Percentiles rank a stretch among this genome's conserved stretches.
These are phyloP conservation scores for Troides helena DNA, from an alignment of 2,888 invertebrate species.

Conservation along the genomic window DNA sequence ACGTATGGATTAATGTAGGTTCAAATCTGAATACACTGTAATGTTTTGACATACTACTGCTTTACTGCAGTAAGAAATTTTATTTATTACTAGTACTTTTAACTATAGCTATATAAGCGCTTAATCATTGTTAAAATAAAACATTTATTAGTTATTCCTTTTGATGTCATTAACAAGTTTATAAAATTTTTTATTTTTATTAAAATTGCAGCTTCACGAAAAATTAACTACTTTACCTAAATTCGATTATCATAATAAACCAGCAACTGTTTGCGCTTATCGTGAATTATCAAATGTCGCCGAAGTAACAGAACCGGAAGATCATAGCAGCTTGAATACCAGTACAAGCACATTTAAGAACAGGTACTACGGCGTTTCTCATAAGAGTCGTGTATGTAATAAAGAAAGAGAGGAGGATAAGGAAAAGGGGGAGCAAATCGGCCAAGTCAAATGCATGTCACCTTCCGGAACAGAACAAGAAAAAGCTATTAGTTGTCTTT, in stretches of 20 bases:
- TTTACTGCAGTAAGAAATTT: too few relatives aligned
- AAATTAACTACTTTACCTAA: conserved; percentile 53
- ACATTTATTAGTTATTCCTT: not conserved
- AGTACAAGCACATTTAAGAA: conserved; percentile 39
- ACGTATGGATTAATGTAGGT: too few relatives aligned
- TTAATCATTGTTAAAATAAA: too few relatives aligned
- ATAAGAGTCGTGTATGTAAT: conserved; percentile 30
- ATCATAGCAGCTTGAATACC: conserved; percentile 37
- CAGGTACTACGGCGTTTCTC: conserved; percentile 42
- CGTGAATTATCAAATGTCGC: conserved; percentile 57
- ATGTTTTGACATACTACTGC: too few relatives aligned
- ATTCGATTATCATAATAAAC: conserved; percentile 48
- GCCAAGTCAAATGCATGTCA: conserved; percentile 33
- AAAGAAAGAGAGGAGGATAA: not conserved
- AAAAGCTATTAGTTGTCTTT: conserved; percentile 45
- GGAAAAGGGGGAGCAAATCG: not conserved
- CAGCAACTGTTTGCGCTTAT: conserved; percentile 44
- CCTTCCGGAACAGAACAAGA: conserved; percentile 44
- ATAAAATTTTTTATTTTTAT: not conserved
- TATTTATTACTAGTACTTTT: too few relatives aligned
- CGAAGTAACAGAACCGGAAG: conserved; percentile 55
- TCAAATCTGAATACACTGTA: too few relatives aligned
- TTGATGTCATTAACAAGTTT: not conserved
- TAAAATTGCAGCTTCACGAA: conserved; percentile 56
- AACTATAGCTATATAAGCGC: too few relatives aligned